Evolutionary conservation across 2,113 vertebrate species (phyloP).

Genomic region (Paramisgurnus dabryanus): DNA sequence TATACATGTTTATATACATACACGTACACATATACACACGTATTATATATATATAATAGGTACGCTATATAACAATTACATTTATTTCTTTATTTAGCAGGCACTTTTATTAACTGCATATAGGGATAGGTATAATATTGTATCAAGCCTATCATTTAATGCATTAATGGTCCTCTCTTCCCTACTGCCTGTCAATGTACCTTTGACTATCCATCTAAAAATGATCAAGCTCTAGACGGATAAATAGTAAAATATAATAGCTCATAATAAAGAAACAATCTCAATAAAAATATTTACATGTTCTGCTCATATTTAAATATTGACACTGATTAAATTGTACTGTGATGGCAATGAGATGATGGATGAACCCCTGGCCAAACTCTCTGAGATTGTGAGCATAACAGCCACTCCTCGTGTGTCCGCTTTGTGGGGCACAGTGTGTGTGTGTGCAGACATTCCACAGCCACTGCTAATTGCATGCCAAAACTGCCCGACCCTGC

Average conservation of each 20-base stretch:
- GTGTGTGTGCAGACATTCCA: constrained; percentile 60
- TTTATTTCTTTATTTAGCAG: no score
- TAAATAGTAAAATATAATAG: no score
- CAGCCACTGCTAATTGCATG: constrained; percentile 59
- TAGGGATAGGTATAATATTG: no score
- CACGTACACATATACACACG: neutral
- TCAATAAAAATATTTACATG: neutral
- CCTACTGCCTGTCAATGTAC: no score
- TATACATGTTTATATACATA: no score
- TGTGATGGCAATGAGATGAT: neutral
- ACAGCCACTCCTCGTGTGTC: neutral
- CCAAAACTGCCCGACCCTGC: constrained; percentile 62
- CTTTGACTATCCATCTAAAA: no score
- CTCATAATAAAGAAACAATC: neutral
- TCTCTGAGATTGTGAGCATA: constrained; percentile 36
- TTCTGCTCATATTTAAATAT: neutral
- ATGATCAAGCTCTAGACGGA: neutral
- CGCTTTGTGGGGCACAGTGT: constrained; percentile 34
- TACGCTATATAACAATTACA: neutral
- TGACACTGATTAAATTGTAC: constrained; percentile 10
- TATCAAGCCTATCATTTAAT: no score
- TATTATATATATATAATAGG: no score
- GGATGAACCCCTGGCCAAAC: constrained; percentile 31
- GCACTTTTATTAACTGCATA: neutral
- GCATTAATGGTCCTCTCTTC: no score